Evolutionary conservation across 2,113 vertebrate genomes (phyloP).

Genomic region (Sebastes schlegelii): DNA sequence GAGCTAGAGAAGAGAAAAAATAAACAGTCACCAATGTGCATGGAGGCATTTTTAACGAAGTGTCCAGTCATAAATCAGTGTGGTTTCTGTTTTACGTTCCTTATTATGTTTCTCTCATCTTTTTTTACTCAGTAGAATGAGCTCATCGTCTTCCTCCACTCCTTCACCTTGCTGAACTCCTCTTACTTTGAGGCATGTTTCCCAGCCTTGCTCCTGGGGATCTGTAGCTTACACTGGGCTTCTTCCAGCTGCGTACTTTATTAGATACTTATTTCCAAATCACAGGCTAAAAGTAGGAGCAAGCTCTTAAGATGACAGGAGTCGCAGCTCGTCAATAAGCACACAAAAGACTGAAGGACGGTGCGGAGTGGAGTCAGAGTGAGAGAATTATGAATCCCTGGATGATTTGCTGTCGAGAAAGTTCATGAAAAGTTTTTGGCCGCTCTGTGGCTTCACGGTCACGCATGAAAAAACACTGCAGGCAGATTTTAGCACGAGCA

Average conservation of each 20-base stretch:
- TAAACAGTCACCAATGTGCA: constrained; percentile 42
- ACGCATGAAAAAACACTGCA: constrained; percentile 13
- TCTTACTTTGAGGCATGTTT: constrained; percentile 47
- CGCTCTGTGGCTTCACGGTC: not conserved
- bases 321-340: constrained; percentile 42
- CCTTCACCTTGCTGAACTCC: constrained; percentile 50
- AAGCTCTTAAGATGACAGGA: constrained; percentile 54
- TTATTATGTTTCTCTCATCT: constrained; percentile 18
- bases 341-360: constrained; percentile 8
- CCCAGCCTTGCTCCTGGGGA: constrained; percentile 43
- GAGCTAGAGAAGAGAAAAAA: constrained; percentile 35
- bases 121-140: constrained; percentile 37
- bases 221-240: constrained; percentile 30
- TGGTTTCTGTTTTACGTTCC: constrained; percentile 6
- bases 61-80: constrained; percentile 1
- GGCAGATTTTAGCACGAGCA: constrained; percentile 10
- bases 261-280: constrained; percentile 67
- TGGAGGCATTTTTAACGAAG: not conserved
- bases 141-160: constrained; percentile 43
- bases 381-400: constrained; percentile 36
- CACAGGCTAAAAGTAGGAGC: constrained; percentile 44
- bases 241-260: constrained; percentile 66
- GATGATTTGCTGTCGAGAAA: constrained; percentile 17
- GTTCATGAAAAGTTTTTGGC: constrained; percentile 49
- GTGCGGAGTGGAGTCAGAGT: constrained; percentile 19